Conservation (phyloP, 2,888 invertebrate species). For the Heteropelma amictum region DNA sequence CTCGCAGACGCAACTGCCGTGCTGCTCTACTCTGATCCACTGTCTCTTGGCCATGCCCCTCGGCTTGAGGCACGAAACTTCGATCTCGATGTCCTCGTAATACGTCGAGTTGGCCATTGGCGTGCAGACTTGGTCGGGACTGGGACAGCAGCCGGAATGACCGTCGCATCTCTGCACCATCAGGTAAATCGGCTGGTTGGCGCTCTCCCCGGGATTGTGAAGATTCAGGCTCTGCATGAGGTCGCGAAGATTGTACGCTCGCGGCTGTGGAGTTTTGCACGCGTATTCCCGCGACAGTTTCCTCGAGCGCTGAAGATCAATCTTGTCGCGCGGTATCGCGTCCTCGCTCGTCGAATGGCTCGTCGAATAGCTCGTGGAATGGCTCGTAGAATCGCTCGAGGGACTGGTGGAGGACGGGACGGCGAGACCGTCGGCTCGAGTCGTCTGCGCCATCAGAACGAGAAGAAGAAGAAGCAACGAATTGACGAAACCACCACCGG, state of each 20-base stretch:
- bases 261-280: slow-evolving; percentile 64
- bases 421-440: too few species aligned
- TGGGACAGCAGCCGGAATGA: slow-evolving; percentile 71
- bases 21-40: slow-evolving; percentile 69
- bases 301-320: slow-evolving; percentile 54
- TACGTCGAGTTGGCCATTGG: slow-evolving; percentile 58
- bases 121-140: slow-evolving; percentile 61
- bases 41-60: slow-evolving; percentile 49
- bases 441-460: slow-evolving; percentile 27
- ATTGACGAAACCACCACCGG: too few species aligned
- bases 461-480: slow-evolving; percentile 32
- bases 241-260: slow-evolving; percentile 66
- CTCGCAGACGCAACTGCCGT: slow-evolving; percentile 67
- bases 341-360: too few species aligned
- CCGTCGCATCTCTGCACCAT: slow-evolving; percentile 69
- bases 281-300: slow-evolving; percentile 51
- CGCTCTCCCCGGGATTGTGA: slow-evolving; percentile 52
- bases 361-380: too few species aligned
- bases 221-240: slow-evolving; percentile 55
- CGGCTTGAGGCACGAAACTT: slow-evolving; percentile 57
- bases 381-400: too few species aligned
- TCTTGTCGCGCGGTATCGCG: slow-evolving; percentile 10
- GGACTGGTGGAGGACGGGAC: too few species aligned
- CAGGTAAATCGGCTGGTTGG: slow-evolving; percentile 62
- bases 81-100: slow-evolving; percentile 64